These are phyloP conservation scores for Xyrauchen texanus DNA, from an alignment of 2,113 vertebrate genomes.

Conservation along the genomic window DNA sequence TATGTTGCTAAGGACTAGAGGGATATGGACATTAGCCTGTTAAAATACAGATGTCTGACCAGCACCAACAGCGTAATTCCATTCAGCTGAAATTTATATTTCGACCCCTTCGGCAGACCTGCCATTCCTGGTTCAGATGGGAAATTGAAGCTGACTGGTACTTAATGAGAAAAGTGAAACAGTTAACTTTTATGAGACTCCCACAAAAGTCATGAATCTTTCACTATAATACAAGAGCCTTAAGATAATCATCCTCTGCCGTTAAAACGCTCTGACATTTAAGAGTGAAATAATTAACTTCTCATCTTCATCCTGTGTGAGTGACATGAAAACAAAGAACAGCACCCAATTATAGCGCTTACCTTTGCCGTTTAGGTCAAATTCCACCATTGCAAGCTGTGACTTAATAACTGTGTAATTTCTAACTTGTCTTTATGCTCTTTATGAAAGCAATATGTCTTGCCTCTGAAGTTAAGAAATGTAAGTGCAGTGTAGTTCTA, in stretches of 20 bases:
- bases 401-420: conserved; percentile 23
- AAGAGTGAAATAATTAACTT: conserved; percentile 64
- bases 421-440: conserved; percentile 13
- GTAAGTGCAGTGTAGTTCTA: no score
- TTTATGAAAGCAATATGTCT: conserved; percentile 16
- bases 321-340: conserved; percentile 56
- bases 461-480: background rate
- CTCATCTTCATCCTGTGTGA: conserved; percentile 58
- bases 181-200: conserved; percentile 73
- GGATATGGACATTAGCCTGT: conserved; percentile 70
- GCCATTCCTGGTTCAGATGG: conserved; percentile 67
- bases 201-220: conserved; percentile 67
- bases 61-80: conserved; percentile 71
- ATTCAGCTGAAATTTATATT: conserved; percentile 78
- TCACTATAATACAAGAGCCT: conserved; percentile 65
- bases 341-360: conserved; percentile 56
- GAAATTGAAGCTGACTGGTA: conserved; percentile 77
- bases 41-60: conserved; percentile 79
- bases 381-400: conserved; percentile 15
- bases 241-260: conserved; percentile 69
- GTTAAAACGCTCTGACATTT: conserved; percentile 58
- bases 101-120: conserved; percentile 66
- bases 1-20: conserved; percentile 66
- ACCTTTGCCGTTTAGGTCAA: conserved; percentile 52
- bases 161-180: conserved; percentile 81